These are phyloP conservation scores for Crossaster papposus DNA, from an alignment of 53 echinoderm and acorn worm genomes.

Conservation along the genomic window DNA sequence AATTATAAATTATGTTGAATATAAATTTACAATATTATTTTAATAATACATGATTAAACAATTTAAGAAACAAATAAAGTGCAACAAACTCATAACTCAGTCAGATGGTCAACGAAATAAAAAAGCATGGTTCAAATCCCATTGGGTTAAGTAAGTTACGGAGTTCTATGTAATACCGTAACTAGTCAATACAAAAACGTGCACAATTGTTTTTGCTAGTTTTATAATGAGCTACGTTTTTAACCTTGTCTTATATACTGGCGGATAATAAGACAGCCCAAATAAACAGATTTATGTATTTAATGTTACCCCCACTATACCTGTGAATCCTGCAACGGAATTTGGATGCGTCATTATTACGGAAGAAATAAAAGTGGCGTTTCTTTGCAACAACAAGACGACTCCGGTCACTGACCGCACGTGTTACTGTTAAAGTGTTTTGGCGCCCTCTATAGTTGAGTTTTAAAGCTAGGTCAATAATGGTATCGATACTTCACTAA, in stretches of 20 bases:
- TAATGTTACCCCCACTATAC: slow-evolving; percentile 2
- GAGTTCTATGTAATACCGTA: slow-evolving; percentile 7
- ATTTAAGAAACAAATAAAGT: too few relatives aligned
- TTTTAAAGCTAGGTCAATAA: not conserved
- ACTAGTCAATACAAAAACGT: not conserved
- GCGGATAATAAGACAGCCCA: not conserved
- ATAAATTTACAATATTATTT: too few relatives aligned
- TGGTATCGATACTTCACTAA: not conserved
- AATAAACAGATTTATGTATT: not conserved
- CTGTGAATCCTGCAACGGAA: slow-evolving; percentile 44
- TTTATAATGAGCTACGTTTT: not conserved
- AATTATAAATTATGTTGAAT: too few relatives aligned
- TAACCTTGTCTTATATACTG: not conserved
- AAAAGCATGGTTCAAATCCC: too few relatives aligned
- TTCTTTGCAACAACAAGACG: not conserved
- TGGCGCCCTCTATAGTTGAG: not conserved
- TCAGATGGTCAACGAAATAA: too few relatives aligned
- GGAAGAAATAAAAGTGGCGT: not conserved
- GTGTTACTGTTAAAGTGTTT: not conserved
- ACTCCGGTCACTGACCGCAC: not conserved
- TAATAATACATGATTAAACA: too few relatives aligned
- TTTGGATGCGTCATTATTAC: slow-evolving; percentile 6
- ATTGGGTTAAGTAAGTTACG: too few relatives aligned
- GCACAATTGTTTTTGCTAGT: not conserved
- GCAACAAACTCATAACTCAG: too few relatives aligned